phyloP scores from a whole-genome alignment of 2,888 invertebrate species.

The Dryococelus australis region DNA sequence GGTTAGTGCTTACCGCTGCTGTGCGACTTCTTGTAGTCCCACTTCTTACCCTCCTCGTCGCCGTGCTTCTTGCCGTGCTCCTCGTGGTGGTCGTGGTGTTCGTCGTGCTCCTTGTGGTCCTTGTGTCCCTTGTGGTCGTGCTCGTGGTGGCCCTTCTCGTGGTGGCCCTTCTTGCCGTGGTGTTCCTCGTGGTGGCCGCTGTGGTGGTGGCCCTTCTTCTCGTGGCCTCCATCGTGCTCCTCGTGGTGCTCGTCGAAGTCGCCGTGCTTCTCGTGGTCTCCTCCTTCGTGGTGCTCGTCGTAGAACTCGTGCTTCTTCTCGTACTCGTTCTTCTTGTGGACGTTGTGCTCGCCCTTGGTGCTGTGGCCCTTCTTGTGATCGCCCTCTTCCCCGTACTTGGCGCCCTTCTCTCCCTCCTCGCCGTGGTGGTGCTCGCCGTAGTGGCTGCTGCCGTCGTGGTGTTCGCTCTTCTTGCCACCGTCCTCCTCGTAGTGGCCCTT shows the following conservation, averaged over 20 bases:
- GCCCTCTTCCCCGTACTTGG: constrained; percentile 66
- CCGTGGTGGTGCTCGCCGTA: constrained; percentile 66
- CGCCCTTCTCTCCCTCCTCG: constrained; percentile 71
- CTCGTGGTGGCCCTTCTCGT: constrained; percentile 49
- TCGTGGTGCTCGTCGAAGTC: constrained; percentile 65
- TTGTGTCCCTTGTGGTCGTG: constrained; percentile 60
- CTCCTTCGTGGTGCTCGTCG: constrained; percentile 75
- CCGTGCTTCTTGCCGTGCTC: constrained; percentile 63
- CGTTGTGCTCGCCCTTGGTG: constrained; percentile 76
- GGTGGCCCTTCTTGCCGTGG: constrained; percentile 60
- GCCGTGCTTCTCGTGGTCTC: constrained; percentile 71
- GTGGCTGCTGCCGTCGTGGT: constrained; percentile 32
- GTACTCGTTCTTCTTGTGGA: constrained; percentile 78
- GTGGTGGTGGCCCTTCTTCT: constrained; percentile 57
- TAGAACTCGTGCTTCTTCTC: constrained; percentile 79
- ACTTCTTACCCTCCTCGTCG: constrained; percentile 59
- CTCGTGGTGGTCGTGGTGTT: constrained; percentile 64
- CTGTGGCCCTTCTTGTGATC: constrained; percentile 77
- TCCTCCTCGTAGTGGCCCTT: constrained; percentile 73
- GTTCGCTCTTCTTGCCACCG: constrained; percentile 65
- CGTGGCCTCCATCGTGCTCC: constrained; percentile 57
- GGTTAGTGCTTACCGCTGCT: not conserved
- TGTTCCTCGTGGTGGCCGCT: constrained; percentile 61
- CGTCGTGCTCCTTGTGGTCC: constrained; percentile 63
- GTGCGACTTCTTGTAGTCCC: too few relatives aligned